Base-by-base conservation (phyloP, 2,797 vertebrate genomes). In the Carduelis carduelis region DNA sequence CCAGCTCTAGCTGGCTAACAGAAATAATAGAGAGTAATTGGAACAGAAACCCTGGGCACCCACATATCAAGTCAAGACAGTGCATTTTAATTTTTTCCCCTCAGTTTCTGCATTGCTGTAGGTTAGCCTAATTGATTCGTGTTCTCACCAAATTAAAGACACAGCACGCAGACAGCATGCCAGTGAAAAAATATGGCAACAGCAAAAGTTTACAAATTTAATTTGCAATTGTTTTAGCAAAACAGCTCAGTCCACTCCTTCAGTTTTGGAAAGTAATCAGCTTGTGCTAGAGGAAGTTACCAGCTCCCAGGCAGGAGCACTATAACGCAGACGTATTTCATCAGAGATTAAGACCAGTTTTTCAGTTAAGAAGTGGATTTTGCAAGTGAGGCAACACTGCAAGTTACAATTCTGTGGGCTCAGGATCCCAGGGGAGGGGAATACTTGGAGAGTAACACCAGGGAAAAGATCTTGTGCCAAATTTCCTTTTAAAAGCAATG, bases 181-280 rank as follows among this genome's bases (percentile, higher is more conserved):
- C 96, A 95, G 94, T 66, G 89, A 57, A 83, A 96, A 96, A 96
- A 97, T 94, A 97, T 89, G 96, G 96, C 96, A 97, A 86, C 83
- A 89, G 89, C 53, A 35, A 95, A 98, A 97, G 94, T 97, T 97
- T 95, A 98, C 97, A 96, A 92, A 96, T 94, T 96, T 96, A 75
- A 97, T 97, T 96, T 97, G 94, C 96, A 74, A 97, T 92, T 97
- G 95, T 96, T 97, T 94, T 96, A 96, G 95, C 94, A 97, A 97
- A 98, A 98, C 97, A 97, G 95, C 92, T 97, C 92, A 95, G 97
- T 97, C 97, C 96, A 97, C 95, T 96, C 97, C 96, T 97, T 97
- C 66, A 66, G 91, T 93, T 97, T 94, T 97, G 97, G 96, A 97
- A 97, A 97, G 94, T 96, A 82, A 95, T 97, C 90, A 93, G 95